phyloP scores from a whole-genome alignment of 1,140 invertebrate genomes.

The Potamilus streckersoni region DNA sequence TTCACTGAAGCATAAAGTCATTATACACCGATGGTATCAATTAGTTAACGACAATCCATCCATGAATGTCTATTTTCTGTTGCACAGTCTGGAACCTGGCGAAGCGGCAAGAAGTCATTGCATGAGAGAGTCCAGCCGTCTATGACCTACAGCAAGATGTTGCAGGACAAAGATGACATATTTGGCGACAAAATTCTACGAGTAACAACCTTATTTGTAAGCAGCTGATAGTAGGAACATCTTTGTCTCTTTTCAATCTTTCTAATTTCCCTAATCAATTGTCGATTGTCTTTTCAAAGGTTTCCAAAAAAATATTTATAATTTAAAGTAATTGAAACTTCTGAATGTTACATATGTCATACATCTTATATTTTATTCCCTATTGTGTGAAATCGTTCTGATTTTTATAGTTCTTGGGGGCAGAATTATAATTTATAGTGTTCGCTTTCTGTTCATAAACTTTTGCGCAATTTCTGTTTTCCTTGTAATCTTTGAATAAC shows the following conservation, averaged over 20 bases:
- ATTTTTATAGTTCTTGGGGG: slow-evolving; percentile 1
- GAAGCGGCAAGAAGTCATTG: slow-evolving; percentile 33
- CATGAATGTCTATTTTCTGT: too few relatives aligned
- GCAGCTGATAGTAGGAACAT: slow-evolving; percentile 10
- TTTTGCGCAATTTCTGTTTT: not conserved
- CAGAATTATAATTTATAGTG: not conserved
- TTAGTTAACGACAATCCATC: too few relatives aligned
- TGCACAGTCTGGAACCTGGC: slow-evolving; percentile 56
- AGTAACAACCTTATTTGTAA: slow-evolving; percentile 54
- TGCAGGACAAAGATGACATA: slow-evolving; percentile 35
- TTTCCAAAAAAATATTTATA: not conserved
- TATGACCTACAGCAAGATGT: slow-evolving; percentile 43
- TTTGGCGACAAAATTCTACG: slow-evolving; percentile 48
- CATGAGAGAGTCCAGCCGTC: slow-evolving; percentile 45
- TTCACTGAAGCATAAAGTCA: not conserved
- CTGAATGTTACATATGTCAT: too few relatives aligned
- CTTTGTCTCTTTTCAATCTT: too few relatives aligned
- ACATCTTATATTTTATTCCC: too few relatives aligned
- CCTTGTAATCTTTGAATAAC: not conserved
- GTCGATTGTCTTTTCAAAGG: not conserved
- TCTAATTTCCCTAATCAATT: not conserved
- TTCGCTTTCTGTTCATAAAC: not conserved
- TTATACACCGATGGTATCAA: slow-evolving; percentile 22
- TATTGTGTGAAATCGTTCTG: not conserved
- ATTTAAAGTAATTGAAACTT: slow-evolving; percentile 6